Percentiles rank a stretch among this genome's conserved stretches.
Evolutionary conservation across 1,140 invertebrate genomes (phyloP).

Genomic region (Ceratosolen solmsi): DNA sequence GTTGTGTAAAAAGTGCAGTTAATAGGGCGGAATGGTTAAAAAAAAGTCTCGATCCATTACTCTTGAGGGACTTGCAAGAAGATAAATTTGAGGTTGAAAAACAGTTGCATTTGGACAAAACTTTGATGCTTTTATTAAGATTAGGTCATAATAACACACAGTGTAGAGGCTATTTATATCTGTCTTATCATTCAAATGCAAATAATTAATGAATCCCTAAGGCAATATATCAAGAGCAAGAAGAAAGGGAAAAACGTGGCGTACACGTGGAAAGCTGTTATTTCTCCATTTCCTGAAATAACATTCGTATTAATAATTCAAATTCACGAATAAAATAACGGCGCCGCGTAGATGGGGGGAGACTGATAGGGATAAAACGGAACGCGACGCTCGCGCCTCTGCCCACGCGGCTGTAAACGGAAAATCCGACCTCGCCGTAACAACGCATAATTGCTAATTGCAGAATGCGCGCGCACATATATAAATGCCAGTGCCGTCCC

Average conservation of each 20-base stretch:
- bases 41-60: background rate
- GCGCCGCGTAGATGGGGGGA: background rate
- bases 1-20: too few relatives aligned
- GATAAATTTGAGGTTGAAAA: background rate
- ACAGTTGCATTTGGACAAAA: background rate
- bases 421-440: slow-evolving; percentile 30
- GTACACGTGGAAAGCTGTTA: background rate
- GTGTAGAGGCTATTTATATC: slow-evolving; percentile 6
- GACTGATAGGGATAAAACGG: background rate
- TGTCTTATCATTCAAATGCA: slow-evolving; percentile 14
- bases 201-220: slow-evolving; percentile 16
- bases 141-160: background rate
- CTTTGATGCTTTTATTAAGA: background rate
- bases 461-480: slow-evolving; percentile 12
- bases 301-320: background rate
- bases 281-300: slow-evolving; percentile 26
- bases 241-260: background rate
- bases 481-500: slow-evolving; percentile 27
- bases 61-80: background rate
- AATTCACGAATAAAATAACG: background rate
- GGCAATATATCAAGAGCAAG: slow-evolving; percentile 1
- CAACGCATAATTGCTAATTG: slow-evolving; percentile 39
- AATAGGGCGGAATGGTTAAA: too few relatives aligned
- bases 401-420: slow-evolving; percentile 8
- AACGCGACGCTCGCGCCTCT: background rate